These are phyloP conservation scores for Mirza zaza DNA, from an alignment of 2,113 vertebrate genomes.

Conservation along the genomic window DNA sequence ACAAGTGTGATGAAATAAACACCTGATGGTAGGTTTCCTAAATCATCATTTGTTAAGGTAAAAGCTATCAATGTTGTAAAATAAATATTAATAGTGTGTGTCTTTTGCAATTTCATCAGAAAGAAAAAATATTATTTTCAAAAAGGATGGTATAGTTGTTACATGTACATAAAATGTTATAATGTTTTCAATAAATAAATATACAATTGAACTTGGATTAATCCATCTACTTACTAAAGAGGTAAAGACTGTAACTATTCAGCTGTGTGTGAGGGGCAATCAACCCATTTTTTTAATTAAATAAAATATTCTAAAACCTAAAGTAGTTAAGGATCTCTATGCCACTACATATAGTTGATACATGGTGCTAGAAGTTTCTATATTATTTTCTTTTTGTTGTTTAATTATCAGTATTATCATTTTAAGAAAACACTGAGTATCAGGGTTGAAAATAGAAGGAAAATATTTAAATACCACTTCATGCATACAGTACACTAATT, in stretches of 20 bases:
- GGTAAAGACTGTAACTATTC: not conserved
- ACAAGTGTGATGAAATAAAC: not conserved
- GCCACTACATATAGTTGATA: not conserved
- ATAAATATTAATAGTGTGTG: not conserved
- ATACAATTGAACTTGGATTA: not conserved
- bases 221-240: not conserved
- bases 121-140: not conserved
- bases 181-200: not conserved
- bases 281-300: not conserved
- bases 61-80: not conserved
- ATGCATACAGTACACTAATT: not conserved
- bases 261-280: not conserved
- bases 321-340: not conserved
- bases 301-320: not conserved
- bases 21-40: not conserved
- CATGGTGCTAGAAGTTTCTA: not conserved
- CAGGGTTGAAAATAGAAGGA: not conserved
- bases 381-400: not conserved
- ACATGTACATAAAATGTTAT: not conserved
- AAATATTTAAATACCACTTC: not conserved
- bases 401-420: not conserved
- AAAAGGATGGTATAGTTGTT: not conserved
- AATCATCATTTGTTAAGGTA: not conserved
- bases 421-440: not conserved
- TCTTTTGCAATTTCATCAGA: not conserved